Conservation (phyloP, 2,113 vertebrate species). For the Lepus europaeus region DNA sequence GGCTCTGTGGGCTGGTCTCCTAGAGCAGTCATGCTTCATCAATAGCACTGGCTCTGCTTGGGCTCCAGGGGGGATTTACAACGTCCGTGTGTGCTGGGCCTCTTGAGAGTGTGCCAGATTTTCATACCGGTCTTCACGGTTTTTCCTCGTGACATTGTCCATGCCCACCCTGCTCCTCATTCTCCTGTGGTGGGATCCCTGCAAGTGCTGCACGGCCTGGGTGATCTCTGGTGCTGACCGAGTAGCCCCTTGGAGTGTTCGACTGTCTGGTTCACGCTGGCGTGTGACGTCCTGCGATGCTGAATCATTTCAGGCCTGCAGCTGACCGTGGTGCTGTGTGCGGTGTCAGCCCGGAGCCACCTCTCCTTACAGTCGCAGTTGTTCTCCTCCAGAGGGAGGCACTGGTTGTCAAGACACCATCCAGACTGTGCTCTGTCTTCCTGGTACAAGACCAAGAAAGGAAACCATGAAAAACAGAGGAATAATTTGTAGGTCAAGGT, state of each 20-base stretch:
- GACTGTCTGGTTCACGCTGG: not conserved
- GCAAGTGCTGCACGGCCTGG: not conserved
- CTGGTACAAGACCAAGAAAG: slow-evolving; percentile 71
- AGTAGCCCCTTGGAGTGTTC: not conserved
- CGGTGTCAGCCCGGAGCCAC: slow-evolving; percentile 66
- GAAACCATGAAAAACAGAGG: slow-evolving; percentile 82
- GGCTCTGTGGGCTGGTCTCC: slow-evolving; percentile 8
- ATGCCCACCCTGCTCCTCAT: not conserved
- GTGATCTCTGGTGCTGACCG: not conserved
- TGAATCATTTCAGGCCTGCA: not conserved
- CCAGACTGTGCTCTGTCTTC: slow-evolving; percentile 70
- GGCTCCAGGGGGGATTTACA: slow-evolving; percentile 11
- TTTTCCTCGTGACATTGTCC: not conserved
- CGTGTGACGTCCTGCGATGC: not conserved
- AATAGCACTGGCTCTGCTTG: slow-evolving; percentile 40
- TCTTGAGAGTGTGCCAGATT: slow-evolving; percentile 26
- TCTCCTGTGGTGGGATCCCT: not conserved
- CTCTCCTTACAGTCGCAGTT: slow-evolving; percentile 63
- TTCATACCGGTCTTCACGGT: slow-evolving; percentile 15
- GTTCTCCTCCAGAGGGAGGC: slow-evolving; percentile 76
- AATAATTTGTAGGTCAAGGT: slow-evolving; percentile 83
- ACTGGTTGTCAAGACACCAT: slow-evolving; percentile 71
- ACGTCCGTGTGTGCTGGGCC: not conserved
- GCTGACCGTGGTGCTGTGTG: slow-evolving; percentile 32
- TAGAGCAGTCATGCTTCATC: not conserved